Evolutionary conservation across 2,888 invertebrate species (phyloP).

Genomic region (Drosophila sordidapex): DNA sequence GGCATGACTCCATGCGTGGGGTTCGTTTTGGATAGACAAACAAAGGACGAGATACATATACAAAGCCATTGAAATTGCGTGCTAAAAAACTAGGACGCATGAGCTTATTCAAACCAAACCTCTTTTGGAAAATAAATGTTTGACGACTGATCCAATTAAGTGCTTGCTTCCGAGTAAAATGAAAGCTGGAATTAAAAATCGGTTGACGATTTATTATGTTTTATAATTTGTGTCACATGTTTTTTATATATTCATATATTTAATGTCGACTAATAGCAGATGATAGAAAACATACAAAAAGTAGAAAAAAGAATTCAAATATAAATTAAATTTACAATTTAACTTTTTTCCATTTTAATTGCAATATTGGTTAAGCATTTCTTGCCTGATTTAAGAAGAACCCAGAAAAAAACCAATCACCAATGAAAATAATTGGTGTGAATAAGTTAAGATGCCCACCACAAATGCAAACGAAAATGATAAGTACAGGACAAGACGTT

Average conservation of each 20-base stretch:
- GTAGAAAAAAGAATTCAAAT: not conserved
- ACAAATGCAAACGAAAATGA: not conserved
- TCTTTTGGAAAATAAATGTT: not conserved
- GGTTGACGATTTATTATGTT: not conserved
- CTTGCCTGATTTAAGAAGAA: not conserved
- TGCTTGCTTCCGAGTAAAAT: not conserved
- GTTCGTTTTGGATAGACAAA: not conserved
- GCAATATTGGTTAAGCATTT: not conserved
- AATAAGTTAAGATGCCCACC: not conserved
- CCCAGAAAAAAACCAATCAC: not conserved
- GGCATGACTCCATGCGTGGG: not conserved
- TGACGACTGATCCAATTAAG: not conserved
- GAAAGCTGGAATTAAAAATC: not conserved
- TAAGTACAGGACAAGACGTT: not conserved
- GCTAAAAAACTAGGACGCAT: not conserved
- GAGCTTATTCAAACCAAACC: not conserved
- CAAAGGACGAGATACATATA: not conserved
- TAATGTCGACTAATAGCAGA: not conserved
- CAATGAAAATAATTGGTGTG: not conserved
- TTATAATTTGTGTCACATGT: not conserved
- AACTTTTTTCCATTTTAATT: not conserved
- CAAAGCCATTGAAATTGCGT: constrained; percentile 1
- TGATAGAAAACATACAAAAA: not conserved
- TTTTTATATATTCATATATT: not conserved
- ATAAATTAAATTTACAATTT: not conserved